Conservation (phyloP, 2,888 invertebrate genomes). For the Cheilosia vernalis region DNA sequence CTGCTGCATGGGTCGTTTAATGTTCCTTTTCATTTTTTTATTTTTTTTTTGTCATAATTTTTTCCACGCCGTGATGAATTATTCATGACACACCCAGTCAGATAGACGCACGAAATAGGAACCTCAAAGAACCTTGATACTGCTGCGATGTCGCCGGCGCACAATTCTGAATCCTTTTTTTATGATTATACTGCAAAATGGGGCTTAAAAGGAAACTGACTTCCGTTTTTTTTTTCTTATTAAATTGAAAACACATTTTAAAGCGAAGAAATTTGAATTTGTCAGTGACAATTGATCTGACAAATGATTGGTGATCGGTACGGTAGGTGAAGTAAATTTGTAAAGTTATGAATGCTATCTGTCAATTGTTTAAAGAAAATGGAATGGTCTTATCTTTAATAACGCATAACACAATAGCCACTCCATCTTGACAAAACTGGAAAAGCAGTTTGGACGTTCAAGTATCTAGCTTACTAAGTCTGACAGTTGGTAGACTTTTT, state of each 20-base stretch:
- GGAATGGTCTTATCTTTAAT: too few species aligned
- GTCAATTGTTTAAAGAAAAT: too few species aligned
- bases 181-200: slow-evolving; percentile 37
- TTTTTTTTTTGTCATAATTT: slow-evolving; percentile 32
- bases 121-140: slow-evolving; percentile 58
- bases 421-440: too few species aligned
- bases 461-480: too few species aligned
- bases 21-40: slow-evolving; percentile 48
- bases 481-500: too few species aligned
- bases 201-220: slow-evolving; percentile 60
- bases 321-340: background rate
- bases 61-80: slow-evolving; percentile 53
- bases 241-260: background rate
- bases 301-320: background rate
- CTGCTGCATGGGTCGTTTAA: slow-evolving; percentile 58
- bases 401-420: too few species aligned
- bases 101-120: slow-evolving; percentile 28
- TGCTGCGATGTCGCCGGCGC: slow-evolving; percentile 44
- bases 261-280: background rate
- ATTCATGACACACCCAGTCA: slow-evolving; percentile 65
- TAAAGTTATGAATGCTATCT: too few species aligned
- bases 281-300: background rate
- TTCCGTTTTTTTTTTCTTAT: slow-evolving; percentile 46
- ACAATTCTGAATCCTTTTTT: slow-evolving; percentile 49
- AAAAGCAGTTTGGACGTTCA: too few species aligned